Base-by-base conservation (phyloP, 2,888 invertebrate genomes). In the Pomacea canaliculata region DNA sequence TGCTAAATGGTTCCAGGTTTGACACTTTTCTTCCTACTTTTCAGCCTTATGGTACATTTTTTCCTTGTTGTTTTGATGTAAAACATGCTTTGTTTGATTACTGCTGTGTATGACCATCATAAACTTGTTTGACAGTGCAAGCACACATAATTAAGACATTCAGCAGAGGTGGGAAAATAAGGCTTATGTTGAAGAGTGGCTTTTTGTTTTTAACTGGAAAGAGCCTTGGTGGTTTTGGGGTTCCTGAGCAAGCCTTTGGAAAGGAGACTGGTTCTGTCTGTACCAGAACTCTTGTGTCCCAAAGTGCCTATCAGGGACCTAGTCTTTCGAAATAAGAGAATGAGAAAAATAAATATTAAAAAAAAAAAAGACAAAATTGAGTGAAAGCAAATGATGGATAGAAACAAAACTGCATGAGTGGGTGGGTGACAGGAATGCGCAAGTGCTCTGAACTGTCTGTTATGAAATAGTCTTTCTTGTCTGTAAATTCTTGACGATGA, bases 1-100 rank as follows among this genome's bases (percentile, higher is more conserved):
- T 95, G 97, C 98, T 94, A 99, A 99, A 94, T 99, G 99, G 98
- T 99, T 99, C 95, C 98, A 99, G 97, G 97, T 97, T 94, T 93
- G 93, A 89, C 84, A 83, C 84, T 84, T 84, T 73, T 66, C 59
- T 68, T 73, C 18, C 74, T 73, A 68, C 73, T 76, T 76, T 76
- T 76, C 75, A 70, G 70, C 75, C 75, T 76, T 76, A 76, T 74
- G 74, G 69, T 67, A 59, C 23, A 60, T 60, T 56, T 56, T 56
- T 56, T 56, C 51, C 51, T 63, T 63, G 63, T 63, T 63, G 63
- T 63, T 23, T 63, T 63, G 10, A 27, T 63, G 27, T 63, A 12
- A 63, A 63, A 27, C 27, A 12, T 49, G 49, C 16, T 19, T 23
- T 56, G 16, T 66, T 37, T 56, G 18, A 56, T n/a, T 37, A 9